These are phyloP conservation scores for Chaenogobius annularis DNA, from an alignment of 2,113 vertebrate genomes.

Conservation along the genomic window DNA sequence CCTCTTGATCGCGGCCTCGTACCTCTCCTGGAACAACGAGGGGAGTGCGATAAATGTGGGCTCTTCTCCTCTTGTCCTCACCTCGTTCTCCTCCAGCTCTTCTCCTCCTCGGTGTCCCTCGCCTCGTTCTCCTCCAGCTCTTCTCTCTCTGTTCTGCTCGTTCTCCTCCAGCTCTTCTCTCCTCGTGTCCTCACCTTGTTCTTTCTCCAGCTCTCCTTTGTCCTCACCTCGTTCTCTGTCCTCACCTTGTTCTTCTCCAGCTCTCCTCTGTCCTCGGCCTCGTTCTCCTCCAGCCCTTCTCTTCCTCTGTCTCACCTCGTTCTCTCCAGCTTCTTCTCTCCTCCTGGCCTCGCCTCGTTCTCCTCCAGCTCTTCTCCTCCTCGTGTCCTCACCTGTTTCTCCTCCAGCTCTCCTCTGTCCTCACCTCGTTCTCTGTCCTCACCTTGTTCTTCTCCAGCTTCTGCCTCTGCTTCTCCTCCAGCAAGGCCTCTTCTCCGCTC, in stretches of 20 bases:
- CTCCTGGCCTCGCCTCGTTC: slow-evolving; percentile 62
- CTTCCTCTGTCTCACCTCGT: slow-evolving; percentile 88
- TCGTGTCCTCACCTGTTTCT: too few species aligned
- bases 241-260: slow-evolving; percentile 91
- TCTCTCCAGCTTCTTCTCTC: slow-evolving; percentile 87
- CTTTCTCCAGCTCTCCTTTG: slow-evolving; percentile 83
- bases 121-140: slow-evolving; percentile 84
- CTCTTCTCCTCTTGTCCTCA: not conserved
- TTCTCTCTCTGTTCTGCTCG: slow-evolving; percentile 86
- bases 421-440: not conserved
- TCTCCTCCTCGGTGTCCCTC: slow-evolving; percentile 77
- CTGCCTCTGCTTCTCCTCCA: slow-evolving; percentile 92
- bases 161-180: slow-evolving; percentile 89
- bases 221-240: slow-evolving; percentile 80
- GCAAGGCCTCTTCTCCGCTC: slow-evolving; percentile 84
- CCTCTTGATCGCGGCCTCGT: slow-evolving; percentile 91
- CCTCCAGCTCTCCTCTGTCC: not conserved
- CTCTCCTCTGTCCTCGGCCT: slow-evolving; percentile 71
- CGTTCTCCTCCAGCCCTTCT: slow-evolving; percentile 86
- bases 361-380: too few species aligned
- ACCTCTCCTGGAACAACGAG: slow-evolving; percentile 82
- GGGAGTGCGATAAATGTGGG: too few species aligned
- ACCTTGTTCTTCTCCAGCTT: slow-evolving; percentile 98
- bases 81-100: slow-evolving; percentile 75
- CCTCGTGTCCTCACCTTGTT: slow-evolving; percentile 76